Evolutionary conservation across 2,888 invertebrate genomes (phyloP), one percentile per base, ranked within the genome.

Genomic region (Apomyelois bistriatella): DNA sequence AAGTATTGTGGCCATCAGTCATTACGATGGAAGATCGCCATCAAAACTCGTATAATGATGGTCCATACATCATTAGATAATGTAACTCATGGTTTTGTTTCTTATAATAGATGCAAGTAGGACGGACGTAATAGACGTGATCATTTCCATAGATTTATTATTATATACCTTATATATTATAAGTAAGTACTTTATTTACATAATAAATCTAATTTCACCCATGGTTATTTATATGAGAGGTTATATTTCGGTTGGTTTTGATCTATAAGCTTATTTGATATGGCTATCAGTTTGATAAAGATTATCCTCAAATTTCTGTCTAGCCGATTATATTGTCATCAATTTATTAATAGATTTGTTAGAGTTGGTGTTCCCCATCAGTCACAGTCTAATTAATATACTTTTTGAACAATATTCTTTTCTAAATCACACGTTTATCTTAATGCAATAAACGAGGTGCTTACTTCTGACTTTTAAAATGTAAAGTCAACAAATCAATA

Each of bases 261-360:
- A n/a, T n/a, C n/a, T n/a, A n/a, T 30, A 48, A 1, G 7, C 36
- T 36, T 28, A 48, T 48, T 22, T 48, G 22, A 28, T 2, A 17
- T 30, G 12, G 30, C 46, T 46, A 32, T 32, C 30, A 46, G 46
- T 32, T 46, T 46, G 43, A 43, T 43, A 43, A 43, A 32, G 41
- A 17, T 12, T 43, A 43, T 43, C 43, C 1, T 43, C 3, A 43
- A 43, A 12, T 43, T 32, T 46, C 46, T 9, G 32, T 30, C 46
- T 32, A 46, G 15, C 30, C 16, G 32, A 46, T 46, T 46, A 46
- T 46, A 46, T 32, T 16, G 32, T 32, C 15, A 32, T 32, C 32
- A 46, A 46, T 32, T 15, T 46, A 46, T 43, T 43, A 56, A 57
- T 57, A 56, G 53, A 9, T 54, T 54, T 54, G 16, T 32, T 16